Base-by-base conservation (phyloP, 2,888 invertebrate species). In the Rhyacophila evoluta region DNA sequence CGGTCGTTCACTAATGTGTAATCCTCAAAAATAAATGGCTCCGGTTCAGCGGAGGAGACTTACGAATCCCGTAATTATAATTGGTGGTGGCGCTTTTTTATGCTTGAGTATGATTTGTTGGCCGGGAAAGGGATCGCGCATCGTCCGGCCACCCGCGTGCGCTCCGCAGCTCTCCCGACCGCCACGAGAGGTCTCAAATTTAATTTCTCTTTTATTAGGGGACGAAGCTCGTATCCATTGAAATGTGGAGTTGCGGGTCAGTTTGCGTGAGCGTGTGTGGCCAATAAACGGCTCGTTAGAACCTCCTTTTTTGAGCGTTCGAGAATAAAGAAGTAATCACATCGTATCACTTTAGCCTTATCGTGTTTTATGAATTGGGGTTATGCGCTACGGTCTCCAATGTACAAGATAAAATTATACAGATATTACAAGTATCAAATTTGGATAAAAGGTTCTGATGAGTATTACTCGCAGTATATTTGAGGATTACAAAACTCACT, bases 1-100 rank as follows among this genome's bases (percentile, higher is more conserved):
- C 27, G 75, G 28, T 74, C 76, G 39, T 27, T 76, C 81, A 79
- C 79, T 81, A 77, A 81, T 79, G 76, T 81, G 81, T 81, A 79
- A 81, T 81, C 81, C 81, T 81, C 79, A 81, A 81, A 81, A 81
- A 81, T 81, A 79, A 79, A 81, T 81, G 81, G 81, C 41, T 55
- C 74, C 68, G 77, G 75, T 39, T 79, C 77, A 73, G 73, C 72
- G 67, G 33, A 25, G 36, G 69, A 75, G 80, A 74, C 74, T 77
- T 71, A 72, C 72, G 75, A 69, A 77, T 77, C 73, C 79, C 74
- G 77, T 80, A 80, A 80, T 80, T 80, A 81, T 81, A 79, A 81
- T 79, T 81, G 79, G 79, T 77, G 74, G 75, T 70, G 15, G 75
- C 79, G 71, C 72, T 75, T 81, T 81, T 81, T 81, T 81, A 76